phyloP scores from a whole-genome alignment of 2,797 vertebrate genomes.

The Diplodus sargus region DNA sequence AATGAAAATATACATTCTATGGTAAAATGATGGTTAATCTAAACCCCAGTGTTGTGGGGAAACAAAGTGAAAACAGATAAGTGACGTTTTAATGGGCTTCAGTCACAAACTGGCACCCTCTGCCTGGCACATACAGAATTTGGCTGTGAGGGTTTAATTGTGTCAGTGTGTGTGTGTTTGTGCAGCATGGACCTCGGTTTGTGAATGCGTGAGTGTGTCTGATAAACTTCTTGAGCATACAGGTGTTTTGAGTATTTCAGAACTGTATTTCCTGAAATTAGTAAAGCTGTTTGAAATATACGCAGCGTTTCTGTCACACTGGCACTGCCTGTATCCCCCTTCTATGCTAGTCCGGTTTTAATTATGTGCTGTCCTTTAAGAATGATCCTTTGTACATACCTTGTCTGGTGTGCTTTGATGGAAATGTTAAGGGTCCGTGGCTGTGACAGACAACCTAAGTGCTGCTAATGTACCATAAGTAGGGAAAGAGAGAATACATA shows the following conservation, averaged over 20 bases:
- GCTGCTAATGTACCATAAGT: slow-evolving; percentile 32
- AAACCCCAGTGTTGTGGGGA: neutral
- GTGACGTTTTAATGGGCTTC: neutral
- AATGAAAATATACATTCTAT: neutral
- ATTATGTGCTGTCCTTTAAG: neutral
- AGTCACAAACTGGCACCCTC: neutral
- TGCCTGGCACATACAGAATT: neutral
- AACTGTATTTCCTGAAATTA: neutral
- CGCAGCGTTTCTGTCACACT: neutral
- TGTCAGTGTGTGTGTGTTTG: neutral
- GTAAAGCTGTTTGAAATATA: neutral
- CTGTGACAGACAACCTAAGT: slow-evolving; percentile 28
- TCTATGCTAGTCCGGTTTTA: neutral
- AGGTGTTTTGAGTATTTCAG: neutral
- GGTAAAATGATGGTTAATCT: neutral
- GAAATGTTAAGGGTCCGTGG: neutral
- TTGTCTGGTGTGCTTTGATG: neutral
- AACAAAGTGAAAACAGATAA: neutral
- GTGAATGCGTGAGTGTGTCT: neutral
- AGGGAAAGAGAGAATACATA: slow-evolving; percentile 15
- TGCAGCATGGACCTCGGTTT: neutral
- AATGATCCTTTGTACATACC: neutral
- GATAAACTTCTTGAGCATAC: neutral
- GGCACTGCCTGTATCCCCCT: neutral
- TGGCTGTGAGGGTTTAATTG: neutral